A percentile compares a stretch with the other conserved stretches of the same genome.
Conservation (phyloP, 2,888 invertebrate species). For the Athripsodes cinereus region DNA sequence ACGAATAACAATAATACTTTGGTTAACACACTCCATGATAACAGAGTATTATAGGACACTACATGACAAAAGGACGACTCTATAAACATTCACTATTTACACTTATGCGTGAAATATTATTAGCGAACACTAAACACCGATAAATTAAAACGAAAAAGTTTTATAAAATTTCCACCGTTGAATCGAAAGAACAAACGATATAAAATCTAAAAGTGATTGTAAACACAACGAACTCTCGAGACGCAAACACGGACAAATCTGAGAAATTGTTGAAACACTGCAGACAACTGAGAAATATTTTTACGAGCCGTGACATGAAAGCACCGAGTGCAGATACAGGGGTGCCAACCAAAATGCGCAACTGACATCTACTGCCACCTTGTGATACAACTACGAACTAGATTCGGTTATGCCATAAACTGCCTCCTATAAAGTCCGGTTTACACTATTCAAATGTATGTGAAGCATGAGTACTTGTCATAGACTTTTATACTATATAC, state of each 20-base stretch:
- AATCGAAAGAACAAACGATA: too few relatives aligned
- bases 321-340: not conserved
- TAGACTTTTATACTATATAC: too few relatives aligned
- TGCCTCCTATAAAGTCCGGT: too few relatives aligned
- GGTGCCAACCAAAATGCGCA: not conserved
- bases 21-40: slow-evolving; percentile 18
- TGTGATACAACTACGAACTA: not conserved
- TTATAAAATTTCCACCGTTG: too few relatives aligned
- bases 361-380: slow-evolving; percentile 1
- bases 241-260: too few relatives aligned
- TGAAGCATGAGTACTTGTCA: too few relatives aligned
- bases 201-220: not conserved
- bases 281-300: not conserved
- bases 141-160: too few relatives aligned
- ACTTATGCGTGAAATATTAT: too few relatives aligned
- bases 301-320: not conserved
- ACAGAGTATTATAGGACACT: slow-evolving; percentile 14
- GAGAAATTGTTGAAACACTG: not conserved
- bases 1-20: not conserved
- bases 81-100: not conserved
- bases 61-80: slow-evolving; percentile 7
- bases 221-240: slow-evolving; percentile 6
- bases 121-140: too few relatives aligned
- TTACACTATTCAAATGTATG: too few relatives aligned
- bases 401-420: too few relatives aligned